Conservation (phyloP, 2,113 vertebrate genomes). For the Callipepla californica region DNA sequence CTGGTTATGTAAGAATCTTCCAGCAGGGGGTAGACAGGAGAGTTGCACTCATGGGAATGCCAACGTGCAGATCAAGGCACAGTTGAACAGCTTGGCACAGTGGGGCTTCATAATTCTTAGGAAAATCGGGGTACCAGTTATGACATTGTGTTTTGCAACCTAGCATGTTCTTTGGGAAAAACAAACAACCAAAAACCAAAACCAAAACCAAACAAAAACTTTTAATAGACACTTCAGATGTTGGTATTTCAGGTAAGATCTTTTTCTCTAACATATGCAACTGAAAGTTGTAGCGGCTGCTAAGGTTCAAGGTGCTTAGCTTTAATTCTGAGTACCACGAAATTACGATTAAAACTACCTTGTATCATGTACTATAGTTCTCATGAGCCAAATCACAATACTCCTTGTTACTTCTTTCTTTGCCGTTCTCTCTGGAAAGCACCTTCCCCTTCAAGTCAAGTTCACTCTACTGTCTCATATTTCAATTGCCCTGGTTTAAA, state of each 20-base stretch:
- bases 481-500: constrained; percentile 43
- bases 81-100: not conserved
- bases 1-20: not conserved
- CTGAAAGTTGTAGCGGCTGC: not conserved
- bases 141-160: not conserved
- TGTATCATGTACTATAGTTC: constrained; percentile 22
- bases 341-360: constrained; percentile 8
- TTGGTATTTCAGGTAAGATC: not conserved
- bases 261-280: not conserved
- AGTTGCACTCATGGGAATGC: not conserved
- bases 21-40: not conserved
- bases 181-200: not conserved
- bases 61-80: not conserved
- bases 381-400: constrained; percentile 55
- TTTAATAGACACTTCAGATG: not conserved
- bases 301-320: not conserved
- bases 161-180: not conserved
- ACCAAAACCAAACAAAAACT: not conserved
- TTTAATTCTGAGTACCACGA: not conserved
- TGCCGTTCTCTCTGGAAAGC: constrained; percentile 14
- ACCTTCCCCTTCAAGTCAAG: constrained; percentile 16
- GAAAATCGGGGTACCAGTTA: not conserved
- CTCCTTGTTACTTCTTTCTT: constrained; percentile 57
- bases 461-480: constrained; percentile 33
- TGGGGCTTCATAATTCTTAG: not conserved